Conservation (phyloP, 2,797 vertebrate genomes). For the Channa striata region DNA sequence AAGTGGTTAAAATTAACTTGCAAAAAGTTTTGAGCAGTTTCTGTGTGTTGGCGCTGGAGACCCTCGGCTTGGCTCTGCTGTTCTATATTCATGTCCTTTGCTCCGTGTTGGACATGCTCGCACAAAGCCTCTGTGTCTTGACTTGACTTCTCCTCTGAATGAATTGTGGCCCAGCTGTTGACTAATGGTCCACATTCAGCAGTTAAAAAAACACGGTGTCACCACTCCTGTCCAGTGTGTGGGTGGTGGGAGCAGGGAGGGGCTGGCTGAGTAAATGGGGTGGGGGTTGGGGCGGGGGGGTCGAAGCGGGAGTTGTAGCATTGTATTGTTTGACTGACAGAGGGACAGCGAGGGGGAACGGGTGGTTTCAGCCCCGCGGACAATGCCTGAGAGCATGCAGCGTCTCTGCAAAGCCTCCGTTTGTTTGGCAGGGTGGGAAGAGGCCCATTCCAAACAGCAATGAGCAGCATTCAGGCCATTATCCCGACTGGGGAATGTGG, state of each 20-base stretch:
- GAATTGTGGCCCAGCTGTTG: conserved; percentile 69
- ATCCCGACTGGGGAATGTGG: conserved; percentile 63
- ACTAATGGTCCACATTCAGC: conserved; percentile 72
- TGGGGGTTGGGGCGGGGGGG: conserved; percentile 52
- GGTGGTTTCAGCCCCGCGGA: conserved; percentile 62
- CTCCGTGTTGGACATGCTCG: conserved; percentile 19
- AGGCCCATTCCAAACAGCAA: conserved; percentile 49
- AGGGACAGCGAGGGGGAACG: conserved; percentile 64
- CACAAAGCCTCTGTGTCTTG: conserved; percentile 56
- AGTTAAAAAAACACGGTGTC: conserved; percentile 67
- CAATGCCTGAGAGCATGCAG: conserved; percentile 69
- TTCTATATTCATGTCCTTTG: conserved; percentile 24
- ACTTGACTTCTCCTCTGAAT: conserved; percentile 49
- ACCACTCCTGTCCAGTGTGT: conserved; percentile 70
- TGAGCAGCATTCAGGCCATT: conserved; percentile 51
- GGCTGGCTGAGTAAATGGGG: conserved; percentile 62
- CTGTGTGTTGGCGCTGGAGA: not conserved
- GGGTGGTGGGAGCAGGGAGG: conserved; percentile 60
- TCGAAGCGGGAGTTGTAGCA: conserved; percentile 52
- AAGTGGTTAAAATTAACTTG: too few relatives aligned
- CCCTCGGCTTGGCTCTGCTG: not conserved
- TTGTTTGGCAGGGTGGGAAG: conserved; percentile 67
- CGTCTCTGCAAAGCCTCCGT: conserved; percentile 60
- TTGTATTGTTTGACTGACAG: conserved; percentile 75
- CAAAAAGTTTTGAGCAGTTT: too few relatives aligned